Percentiles rank a stretch among this genome's conserved stretches.
phyloP scores from a whole-genome alignment of 2,888 invertebrate genomes.

The Cyrtodaria siliqua region DNA sequence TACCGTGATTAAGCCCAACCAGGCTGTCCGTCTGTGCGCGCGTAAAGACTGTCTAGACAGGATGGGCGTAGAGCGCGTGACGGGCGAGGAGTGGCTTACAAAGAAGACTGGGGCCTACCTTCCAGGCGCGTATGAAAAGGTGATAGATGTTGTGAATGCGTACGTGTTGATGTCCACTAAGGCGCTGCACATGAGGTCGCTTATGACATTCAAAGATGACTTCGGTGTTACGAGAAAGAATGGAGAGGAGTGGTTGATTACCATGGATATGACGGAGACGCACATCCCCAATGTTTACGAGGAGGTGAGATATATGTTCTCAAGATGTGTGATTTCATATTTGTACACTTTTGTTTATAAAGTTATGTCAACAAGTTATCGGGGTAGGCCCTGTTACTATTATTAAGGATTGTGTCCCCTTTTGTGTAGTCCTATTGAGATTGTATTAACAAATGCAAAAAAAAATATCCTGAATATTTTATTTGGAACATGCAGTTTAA shows the following conservation, averaged over 20 bases:
- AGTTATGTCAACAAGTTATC: too few species aligned
- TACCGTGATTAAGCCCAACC: conserved; percentile 86
- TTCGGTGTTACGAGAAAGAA: conserved; percentile 86
- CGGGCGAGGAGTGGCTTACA: conserved; percentile 87
- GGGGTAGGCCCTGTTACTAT: too few species aligned
- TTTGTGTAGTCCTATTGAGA: too few species aligned
- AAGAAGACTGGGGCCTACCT: conserved; percentile 87
- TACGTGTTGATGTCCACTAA: conserved; percentile 87
- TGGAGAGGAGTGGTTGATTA: conserved; percentile 87
- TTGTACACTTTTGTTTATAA: too few species aligned
- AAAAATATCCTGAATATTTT: too few species aligned
- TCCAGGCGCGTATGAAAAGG: conserved; percentile 87
- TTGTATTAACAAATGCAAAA: too few species aligned
- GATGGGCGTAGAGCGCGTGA: conserved; percentile 74
- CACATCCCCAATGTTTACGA: conserved; percentile 88
- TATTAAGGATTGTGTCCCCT: too few species aligned
- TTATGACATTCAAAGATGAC: conserved; percentile 86
- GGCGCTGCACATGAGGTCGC: conserved; percentile 86
- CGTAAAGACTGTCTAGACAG: conserved; percentile 86
- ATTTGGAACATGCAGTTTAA: too few species aligned
- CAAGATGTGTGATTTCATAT: too few species aligned
- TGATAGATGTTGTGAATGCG: conserved; percentile 86
- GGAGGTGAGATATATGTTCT: conserved; percentile 82
- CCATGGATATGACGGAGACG: conserved; percentile 86
- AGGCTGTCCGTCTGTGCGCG: conserved; percentile 86